Evolutionary conservation across 2,113 vertebrate species (phyloP), one percentile per base, ranked within the genome.

Genomic region (Serilophus lunatus): DNA sequence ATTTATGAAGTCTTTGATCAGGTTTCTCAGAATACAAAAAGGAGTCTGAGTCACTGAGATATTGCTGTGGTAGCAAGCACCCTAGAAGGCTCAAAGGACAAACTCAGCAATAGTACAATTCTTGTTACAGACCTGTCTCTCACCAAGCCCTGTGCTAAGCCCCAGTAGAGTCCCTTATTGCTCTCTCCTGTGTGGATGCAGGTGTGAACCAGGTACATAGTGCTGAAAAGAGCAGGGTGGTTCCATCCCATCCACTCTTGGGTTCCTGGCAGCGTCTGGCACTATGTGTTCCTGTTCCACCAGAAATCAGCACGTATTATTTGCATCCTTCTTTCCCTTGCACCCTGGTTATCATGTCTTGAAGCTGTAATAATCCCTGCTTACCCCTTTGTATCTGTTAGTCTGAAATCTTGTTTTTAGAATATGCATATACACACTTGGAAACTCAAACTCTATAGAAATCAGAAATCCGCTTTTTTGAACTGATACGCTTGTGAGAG

Each of bases 281-380:
- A 4, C 10, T 12, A 20, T 0, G 0, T 33, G 7, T 91, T 91
- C n/a, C 33, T 29, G 13, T 90, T 36, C 4, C 22, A 16, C 15
- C 29, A 74, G 35, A 86, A 71, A 68, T 18, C 18, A 51, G 7
- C 26, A 36, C 0, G 0, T 29, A 5, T 42, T 47, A 63, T 86
- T 75, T 78, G 14, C 8, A 66, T 80, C 66, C 42, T 80, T 72
- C 81, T 82, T 86, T 66, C 69, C 7, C 17, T 4, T 42, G 8
- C 9, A 45, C 9, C 9, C 6, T 66, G 12, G 66, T 83, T 56
- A 51, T 88, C 26, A 6, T 36, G 1, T 50, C 71, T 83, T 50
- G 29, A 88, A 81, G 66, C 20, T 82, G 7, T 36, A 66, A 84
- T 59, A 66, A 66, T 63, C 26, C 10, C n/a, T 54, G 31, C 28